Conservation (phyloP, 1,140 invertebrate genomes). For the Leguminivora glycinivorella region DNA sequence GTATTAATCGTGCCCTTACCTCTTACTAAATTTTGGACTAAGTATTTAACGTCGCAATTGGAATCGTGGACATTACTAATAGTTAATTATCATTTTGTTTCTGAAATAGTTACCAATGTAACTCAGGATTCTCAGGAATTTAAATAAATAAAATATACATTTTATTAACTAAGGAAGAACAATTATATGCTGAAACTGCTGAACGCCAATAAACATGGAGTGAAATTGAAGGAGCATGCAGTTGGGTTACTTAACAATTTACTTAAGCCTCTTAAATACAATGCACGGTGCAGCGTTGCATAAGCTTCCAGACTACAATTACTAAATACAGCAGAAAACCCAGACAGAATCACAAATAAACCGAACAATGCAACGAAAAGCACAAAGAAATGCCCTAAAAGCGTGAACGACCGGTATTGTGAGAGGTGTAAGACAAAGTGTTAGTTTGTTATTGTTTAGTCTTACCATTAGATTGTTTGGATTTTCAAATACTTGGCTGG, state of each 20-base stretch:
- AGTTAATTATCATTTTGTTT: too few species aligned
- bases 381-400: constrained; percentile 28
- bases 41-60: too few species aligned
- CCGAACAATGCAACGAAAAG: constrained; percentile 19
- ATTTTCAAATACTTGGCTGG: not conserved
- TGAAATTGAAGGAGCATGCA: not conserved
- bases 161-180: not conserved
- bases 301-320: constrained; percentile 17
- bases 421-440: constrained; percentile 12
- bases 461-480: constrained; percentile 26
- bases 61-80: too few species aligned
- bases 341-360: constrained; percentile 26
- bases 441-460: constrained; percentile 28
- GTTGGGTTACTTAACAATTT: constrained; percentile 4
- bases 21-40: too few species aligned
- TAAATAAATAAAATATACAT: too few species aligned
- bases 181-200: not conserved
- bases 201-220: not conserved
- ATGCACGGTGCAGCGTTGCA: not conserved
- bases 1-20: too few species aligned
- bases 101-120: too few species aligned
- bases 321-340: constrained; percentile 26
- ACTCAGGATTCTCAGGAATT: too few species aligned
- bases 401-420: constrained; percentile 17
- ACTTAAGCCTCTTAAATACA: not conserved